Evolutionary conservation across 2,797 vertebrate genomes (phyloP).

Genomic region (Hemibagrus guttatus): DNA sequence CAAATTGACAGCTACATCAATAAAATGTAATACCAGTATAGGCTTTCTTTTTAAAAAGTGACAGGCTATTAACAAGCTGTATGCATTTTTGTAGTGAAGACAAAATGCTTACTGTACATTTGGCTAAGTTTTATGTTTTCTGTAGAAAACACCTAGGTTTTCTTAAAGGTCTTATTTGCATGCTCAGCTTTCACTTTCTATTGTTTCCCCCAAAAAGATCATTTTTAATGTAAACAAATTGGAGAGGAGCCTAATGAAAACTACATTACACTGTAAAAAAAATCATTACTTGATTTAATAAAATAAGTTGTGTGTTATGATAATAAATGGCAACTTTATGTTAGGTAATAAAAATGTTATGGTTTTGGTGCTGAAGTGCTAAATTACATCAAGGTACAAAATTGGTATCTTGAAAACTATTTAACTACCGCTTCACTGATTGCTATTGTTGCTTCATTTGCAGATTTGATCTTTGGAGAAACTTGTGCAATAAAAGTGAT

Average conservation of each 20-base stretch:
- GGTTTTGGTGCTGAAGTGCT: background rate
- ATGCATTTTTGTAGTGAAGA: background rate
- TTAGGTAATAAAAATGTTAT: background rate
- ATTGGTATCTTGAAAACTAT: background rate
- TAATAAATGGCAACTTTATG: background rate
- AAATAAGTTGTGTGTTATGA: background rate
- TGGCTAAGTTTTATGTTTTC: background rate
- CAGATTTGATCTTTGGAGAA: background rate
- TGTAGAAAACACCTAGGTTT: background rate
- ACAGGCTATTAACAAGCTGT: background rate
- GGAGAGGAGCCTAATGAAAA: background rate
- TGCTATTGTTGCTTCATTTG: background rate
- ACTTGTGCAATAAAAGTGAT: background rate
- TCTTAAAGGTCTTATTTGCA: background rate
- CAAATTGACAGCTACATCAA: constrained; percentile 1
- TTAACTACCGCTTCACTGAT: background rate
- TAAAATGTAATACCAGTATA: constrained; percentile 5
- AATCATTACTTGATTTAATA: background rate
- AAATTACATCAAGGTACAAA: background rate
- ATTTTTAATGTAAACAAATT: background rate
- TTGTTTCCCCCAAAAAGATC: background rate
- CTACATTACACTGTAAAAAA: background rate
- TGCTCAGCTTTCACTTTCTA: background rate
- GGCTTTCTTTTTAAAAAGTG: background rate
- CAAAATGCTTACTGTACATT: background rate